Evolutionary conservation across 2,113 vertebrate species (phyloP).

Genomic region (Mixornis gularis): DNA sequence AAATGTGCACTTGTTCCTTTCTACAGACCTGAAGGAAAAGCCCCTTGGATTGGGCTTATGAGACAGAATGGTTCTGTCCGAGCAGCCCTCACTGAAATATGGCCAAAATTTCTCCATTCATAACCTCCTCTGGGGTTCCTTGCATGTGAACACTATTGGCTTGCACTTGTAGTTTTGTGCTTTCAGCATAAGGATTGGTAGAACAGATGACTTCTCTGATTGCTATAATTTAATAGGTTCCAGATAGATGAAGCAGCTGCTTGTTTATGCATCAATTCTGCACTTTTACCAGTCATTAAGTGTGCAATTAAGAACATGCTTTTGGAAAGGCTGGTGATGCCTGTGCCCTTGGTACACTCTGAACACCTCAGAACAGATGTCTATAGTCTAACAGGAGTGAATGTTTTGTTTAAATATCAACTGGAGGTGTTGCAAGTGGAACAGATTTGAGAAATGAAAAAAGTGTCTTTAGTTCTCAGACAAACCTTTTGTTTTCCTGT

Average conservation of each 20-base stretch:
- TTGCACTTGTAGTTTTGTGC: neutral
- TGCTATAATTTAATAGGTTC: slow-evolving; percentile 37
- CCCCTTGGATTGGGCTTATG: neutral
- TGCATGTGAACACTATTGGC: neutral
- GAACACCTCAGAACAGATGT: neutral
- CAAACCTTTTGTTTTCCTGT: neutral
- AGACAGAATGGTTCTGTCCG: slow-evolving; percentile 15
- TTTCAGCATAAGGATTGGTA: neutral
- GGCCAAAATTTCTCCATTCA: neutral
- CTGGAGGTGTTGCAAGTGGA: neutral
- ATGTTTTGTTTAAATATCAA: neutral
- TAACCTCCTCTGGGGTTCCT: neutral
- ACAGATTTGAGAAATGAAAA: neutral
- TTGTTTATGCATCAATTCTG: slow-evolving; percentile 38
- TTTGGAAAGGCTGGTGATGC: neutral
- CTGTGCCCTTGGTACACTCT: neutral
- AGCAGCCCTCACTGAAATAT: slow-evolving; percentile 28
- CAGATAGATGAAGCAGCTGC: slow-evolving; percentile 27
- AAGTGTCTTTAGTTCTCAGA: neutral
- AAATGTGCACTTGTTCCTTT: neutral
- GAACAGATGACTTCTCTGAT: slow-evolving; percentile 21
- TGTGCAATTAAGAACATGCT: neutral
- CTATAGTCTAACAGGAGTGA: neutral
- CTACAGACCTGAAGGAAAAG: neutral
- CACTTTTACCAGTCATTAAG: neutral